Evolutionary conservation across 2,113 vertebrate species (phyloP).

Genomic region (Lota lota): DNA sequence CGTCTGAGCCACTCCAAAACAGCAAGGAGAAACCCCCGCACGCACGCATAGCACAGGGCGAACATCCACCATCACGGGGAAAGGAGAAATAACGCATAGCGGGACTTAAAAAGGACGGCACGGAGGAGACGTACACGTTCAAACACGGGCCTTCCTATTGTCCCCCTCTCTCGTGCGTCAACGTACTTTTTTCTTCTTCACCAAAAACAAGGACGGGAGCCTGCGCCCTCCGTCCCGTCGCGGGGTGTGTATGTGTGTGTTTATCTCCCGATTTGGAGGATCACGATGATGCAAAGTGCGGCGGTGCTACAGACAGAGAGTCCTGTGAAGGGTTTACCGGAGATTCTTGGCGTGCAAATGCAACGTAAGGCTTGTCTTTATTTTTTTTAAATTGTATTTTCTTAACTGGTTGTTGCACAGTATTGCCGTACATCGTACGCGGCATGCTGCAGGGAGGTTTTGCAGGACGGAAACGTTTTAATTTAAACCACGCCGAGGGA

Average conservation of each 20-base stretch:
- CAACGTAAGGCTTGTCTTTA: constrained; percentile 85
- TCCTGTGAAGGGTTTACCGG: constrained; percentile 92
- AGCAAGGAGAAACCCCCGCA: constrained; percentile 47
- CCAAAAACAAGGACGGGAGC: constrained; percentile 48
- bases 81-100: constrained; percentile 35
- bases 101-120: constrained; percentile 15
- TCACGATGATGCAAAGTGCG: constrained; percentile 96
- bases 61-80: constrained; percentile 31
- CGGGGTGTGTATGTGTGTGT: constrained; percentile 66
- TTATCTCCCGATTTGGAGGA: constrained; percentile 70
- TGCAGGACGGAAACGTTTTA: neutral
- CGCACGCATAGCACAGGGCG: constrained; percentile 37
- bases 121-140: constrained; percentile 6
- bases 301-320: constrained; percentile 88
- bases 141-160: neutral
- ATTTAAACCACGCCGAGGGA: constrained; percentile 1
- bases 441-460: constrained; percentile 19
- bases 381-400: constrained; percentile 34
- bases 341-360: constrained; percentile 95
- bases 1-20: constrained; percentile 69
- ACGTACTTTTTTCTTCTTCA: constrained; percentile 26
- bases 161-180: neutral
- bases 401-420: constrained; percentile 35
- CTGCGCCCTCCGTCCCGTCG: constrained; percentile 57
- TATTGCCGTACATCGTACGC: neutral